Evolutionary conservation across 1,140 invertebrate genomes (phyloP).

Genomic region (Drosophila ironensis): DNA sequence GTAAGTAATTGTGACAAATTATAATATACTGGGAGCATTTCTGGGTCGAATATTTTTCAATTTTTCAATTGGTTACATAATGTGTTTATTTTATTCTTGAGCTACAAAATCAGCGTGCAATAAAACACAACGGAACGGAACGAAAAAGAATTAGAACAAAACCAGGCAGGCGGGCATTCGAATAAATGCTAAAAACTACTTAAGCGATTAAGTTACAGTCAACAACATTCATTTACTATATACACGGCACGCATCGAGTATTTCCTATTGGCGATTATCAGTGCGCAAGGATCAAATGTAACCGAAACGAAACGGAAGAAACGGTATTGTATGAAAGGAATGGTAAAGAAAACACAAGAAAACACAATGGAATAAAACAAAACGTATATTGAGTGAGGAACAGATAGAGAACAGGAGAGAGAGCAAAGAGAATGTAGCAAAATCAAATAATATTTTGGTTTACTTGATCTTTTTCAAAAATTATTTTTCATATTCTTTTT

Average conservation of each 20-base stretch:
- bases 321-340: slow-evolving; percentile 37
- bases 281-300: slow-evolving; percentile 15
- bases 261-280: neutral
- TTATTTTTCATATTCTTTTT: slow-evolving; percentile 4
- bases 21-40: neutral
- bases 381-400: slow-evolving; percentile 11
- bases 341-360: slow-evolving; percentile 18
- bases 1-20: slow-evolving; percentile 19
- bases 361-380: slow-evolving; percentile 13
- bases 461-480: slow-evolving; percentile 13
- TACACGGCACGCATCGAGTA: slow-evolving; percentile 17
- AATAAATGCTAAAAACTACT: slow-evolving; percentile 44
- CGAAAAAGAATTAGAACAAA: slow-evolving; percentile 13
- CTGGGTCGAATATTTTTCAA: neutral
- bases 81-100: slow-evolving; percentile 11
- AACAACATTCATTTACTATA: slow-evolving; percentile 26
- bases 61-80: slow-evolving; percentile 1
- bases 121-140: slow-evolving; percentile 18
- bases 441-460: slow-evolving; percentile 42
- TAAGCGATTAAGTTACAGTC: slow-evolving; percentile 24
- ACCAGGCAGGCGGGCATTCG: slow-evolving; percentile 28
- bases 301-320: slow-evolving; percentile 2
- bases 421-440: slow-evolving; percentile 46
- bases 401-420: neutral
- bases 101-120: slow-evolving; percentile 21